Evolutionary conservation across 2,888 invertebrate genomes (phyloP).

Genomic region (Melanotus villosus): DNA sequence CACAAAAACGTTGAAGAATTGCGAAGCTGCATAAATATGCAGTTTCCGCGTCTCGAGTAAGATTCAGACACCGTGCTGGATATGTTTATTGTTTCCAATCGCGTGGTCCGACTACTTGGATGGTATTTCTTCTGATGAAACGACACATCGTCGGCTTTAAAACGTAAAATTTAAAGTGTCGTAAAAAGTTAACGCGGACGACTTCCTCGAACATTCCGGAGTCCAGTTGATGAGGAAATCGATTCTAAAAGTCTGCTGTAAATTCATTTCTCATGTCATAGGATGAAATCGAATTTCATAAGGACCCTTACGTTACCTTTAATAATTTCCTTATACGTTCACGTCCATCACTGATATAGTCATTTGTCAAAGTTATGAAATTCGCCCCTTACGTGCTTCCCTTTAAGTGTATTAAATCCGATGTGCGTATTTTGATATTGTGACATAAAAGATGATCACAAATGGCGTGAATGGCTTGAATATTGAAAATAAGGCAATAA

Average conservation of each 20-base stretch:
- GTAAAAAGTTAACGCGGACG: slow-evolving; percentile 30
- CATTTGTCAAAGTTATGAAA: slow-evolving; percentile 6
- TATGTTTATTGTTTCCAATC: slow-evolving; percentile 52
- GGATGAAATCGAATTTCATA: slow-evolving; percentile 18
- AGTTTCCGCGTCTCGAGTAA: slow-evolving; percentile 43
- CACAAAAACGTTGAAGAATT: slow-evolving; percentile 45
- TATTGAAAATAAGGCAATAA: too few relatives aligned
- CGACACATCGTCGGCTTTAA: slow-evolving; percentile 33
- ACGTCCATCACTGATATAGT: background rate
- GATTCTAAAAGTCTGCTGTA: slow-evolving; percentile 22
- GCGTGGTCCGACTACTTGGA: slow-evolving; percentile 22
- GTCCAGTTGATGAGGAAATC: slow-evolving; percentile 26
- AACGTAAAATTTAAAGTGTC: slow-evolving; percentile 41
- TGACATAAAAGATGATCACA: too few relatives aligned
- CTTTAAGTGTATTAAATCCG: background rate
- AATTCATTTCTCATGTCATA: slow-evolving; percentile 35
- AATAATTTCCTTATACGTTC: slow-evolving; percentile 6
- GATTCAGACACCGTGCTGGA: slow-evolving; percentile 41
- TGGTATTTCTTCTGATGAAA: slow-evolving; percentile 36
- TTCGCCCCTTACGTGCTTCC: background rate
- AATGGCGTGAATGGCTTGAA: too few relatives aligned
- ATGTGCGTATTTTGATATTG: background rate
- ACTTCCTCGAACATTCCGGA: slow-evolving; percentile 8
- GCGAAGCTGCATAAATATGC: slow-evolving; percentile 46
- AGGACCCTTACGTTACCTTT: slow-evolving; percentile 3